A percentile compares a stretch with the other conserved stretches of the same genome.
These are phyloP conservation scores for Drosophila parabipectinata DNA, from an alignment of 1,140 invertebrate genomes.

Conservation along the genomic window DNA sequence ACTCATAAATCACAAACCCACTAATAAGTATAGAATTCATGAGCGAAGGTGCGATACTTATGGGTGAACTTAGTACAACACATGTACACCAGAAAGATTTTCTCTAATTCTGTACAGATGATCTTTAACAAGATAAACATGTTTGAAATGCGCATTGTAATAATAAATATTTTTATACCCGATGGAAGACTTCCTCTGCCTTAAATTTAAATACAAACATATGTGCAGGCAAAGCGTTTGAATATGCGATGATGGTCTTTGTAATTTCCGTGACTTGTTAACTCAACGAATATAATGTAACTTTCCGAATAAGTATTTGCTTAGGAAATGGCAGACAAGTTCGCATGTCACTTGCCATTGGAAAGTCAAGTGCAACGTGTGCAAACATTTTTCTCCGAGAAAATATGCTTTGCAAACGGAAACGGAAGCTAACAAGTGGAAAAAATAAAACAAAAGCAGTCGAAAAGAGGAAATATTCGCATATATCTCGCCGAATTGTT, in stretches of 20 bases:
- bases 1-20: background rate
- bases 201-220: background rate
- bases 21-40: background rate
- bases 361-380: constrained; percentile 30
- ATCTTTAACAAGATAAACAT: too few relatives aligned
- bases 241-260: constrained; percentile 14
- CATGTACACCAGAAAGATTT: too few relatives aligned
- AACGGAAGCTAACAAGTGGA: constrained; percentile 50
- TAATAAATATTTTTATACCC: too few relatives aligned
- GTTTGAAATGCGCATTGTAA: too few relatives aligned
- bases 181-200: background rate
- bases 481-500: constrained; percentile 11
- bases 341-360: constrained; percentile 40
- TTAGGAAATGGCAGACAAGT: constrained; percentile 9
- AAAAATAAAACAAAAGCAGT: constrained; percentile 16
- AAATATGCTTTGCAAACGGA: constrained; percentile 41
- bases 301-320: constrained; percentile 43
- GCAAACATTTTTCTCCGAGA: constrained; percentile 16
- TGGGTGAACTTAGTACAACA: too few relatives aligned
- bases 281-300: constrained; percentile 40
- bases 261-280: constrained; percentile 52
- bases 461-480: constrained; percentile 10
- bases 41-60: background rate
- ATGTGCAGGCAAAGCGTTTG: constrained; percentile 2
- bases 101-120: too few relatives aligned